These are phyloP conservation scores for Plebejus argus DNA, from an alignment of 2,888 invertebrate species.

Conservation along the genomic window DNA sequence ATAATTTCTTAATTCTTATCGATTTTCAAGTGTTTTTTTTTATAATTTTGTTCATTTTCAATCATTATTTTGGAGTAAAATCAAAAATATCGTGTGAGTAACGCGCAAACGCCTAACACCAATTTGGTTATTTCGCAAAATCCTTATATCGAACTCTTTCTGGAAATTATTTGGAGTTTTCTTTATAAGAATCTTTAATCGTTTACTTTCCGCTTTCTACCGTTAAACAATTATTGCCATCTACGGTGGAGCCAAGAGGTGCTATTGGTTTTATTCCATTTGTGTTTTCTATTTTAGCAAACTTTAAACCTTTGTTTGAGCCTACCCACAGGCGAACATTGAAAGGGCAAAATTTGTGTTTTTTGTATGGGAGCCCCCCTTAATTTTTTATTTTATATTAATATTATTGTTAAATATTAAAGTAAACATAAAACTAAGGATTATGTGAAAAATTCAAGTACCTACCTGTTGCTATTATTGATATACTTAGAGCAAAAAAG, in stretches of 20 bases:
- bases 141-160: background rate
- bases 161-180: background rate
- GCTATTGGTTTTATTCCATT: constrained; percentile 15
- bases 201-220: constrained; percentile 19
- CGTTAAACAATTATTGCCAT: constrained; percentile 4
- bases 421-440: too few relatives aligned
- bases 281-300: background rate
- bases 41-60: background rate
- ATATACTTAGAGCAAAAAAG: too few relatives aligned
- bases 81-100: too few relatives aligned
- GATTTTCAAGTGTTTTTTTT: background rate
- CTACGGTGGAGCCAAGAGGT: background rate
- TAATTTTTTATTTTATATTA: too few relatives aligned
- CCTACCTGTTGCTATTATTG: too few relatives aligned
- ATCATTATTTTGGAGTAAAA: background rate
- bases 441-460: too few relatives aligned
- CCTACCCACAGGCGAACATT: background rate
- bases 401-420: too few relatives aligned
- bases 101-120: background rate
- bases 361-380: too few relatives aligned
- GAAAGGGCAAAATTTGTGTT: too few relatives aligned
- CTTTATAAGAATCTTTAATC: background rate
- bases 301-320: background rate
- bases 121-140: background rate
- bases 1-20: background rate